Evolutionary conservation across 1,140 invertebrate species (phyloP).

Genomic region (Holotrichia oblita): DNA sequence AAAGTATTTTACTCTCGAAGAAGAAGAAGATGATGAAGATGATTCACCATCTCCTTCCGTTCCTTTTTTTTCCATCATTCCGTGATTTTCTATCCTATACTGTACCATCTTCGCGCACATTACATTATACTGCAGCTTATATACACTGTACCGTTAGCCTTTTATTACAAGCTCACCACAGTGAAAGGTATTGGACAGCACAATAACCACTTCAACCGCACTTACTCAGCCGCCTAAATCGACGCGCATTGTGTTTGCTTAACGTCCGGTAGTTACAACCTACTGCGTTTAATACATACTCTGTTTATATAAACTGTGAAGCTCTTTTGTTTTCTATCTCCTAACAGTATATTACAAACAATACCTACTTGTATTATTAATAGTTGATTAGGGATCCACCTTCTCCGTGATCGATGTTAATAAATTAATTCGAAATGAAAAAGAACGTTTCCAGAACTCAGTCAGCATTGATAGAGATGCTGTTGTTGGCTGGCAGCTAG

Average conservation of each 20-base stretch:
- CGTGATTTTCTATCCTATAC: background rate
- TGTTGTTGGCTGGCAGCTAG: too few species aligned
- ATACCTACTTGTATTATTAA: too few species aligned
- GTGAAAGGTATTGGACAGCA: constrained; percentile 31
- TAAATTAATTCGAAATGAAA: too few species aligned
- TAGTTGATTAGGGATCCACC: too few species aligned
- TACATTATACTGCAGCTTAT: background rate
- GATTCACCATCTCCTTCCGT: too few species aligned
- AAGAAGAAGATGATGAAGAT: too few species aligned
- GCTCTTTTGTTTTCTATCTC: background rate
- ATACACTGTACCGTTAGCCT: constrained; percentile 17
- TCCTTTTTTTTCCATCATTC: background rate
- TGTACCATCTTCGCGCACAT: too few species aligned
- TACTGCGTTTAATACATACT: constrained; percentile 18
- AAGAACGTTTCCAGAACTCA: too few species aligned
- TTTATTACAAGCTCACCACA: background rate
- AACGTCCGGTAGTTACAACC: constrained; percentile 15
- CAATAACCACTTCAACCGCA: constrained; percentile 34
- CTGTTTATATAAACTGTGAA: constrained; percentile 4
- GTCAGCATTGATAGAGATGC: too few species aligned
- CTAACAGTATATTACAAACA: too few species aligned
- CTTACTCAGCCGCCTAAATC: constrained; percentile 34
- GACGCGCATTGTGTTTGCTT: constrained; percentile 25
- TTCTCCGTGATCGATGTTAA: too few species aligned
- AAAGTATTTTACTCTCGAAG: too few species aligned